Evolutionary conservation across 2,888 invertebrate genomes (phyloP).

Genomic region (Anthrax anthrax): DNA sequence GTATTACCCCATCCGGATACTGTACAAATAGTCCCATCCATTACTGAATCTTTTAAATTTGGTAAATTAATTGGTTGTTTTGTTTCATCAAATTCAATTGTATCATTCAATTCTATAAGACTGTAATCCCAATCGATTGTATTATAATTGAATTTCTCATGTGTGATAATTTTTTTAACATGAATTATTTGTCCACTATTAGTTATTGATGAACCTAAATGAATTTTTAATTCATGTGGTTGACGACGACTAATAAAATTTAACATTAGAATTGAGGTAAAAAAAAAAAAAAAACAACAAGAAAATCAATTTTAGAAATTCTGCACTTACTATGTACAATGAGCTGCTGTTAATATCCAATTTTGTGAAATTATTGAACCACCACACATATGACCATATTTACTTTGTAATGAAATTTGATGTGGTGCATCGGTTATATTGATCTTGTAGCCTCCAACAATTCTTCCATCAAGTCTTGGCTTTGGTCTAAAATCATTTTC

Average conservation of each 20-base stretch:
- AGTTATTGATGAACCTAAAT: constrained; percentile 40
- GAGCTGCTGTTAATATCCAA: constrained; percentile 33
- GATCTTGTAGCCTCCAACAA: constrained; percentile 30
- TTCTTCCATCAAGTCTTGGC: constrained; percentile 31
- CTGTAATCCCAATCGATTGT: constrained; percentile 46
- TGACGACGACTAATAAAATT: constrained; percentile 19
- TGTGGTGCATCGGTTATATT: constrained; percentile 32
- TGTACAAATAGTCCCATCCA: constrained; percentile 26
- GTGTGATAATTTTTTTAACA: constrained; percentile 36
- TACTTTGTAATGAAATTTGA: constrained; percentile 29
- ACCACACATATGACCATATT: constrained; percentile 27
- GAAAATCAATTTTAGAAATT: background rate
- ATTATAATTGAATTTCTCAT: constrained; percentile 40
- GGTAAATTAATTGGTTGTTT: constrained; percentile 36
- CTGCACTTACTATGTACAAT: constrained; percentile 27
- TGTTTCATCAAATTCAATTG: constrained; percentile 35
- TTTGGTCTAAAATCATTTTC: constrained; percentile 1
- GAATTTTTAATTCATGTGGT: constrained; percentile 26
- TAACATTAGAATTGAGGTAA: background rate
- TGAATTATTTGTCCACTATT: constrained; percentile 38
- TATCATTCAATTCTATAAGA: constrained; percentile 37
- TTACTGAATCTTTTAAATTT: constrained; percentile 19
- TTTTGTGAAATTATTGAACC: constrained; percentile 27
- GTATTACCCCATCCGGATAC: constrained; percentile 34
- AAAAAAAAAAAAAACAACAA: too few relatives aligned